Percentiles rank a stretch among this genome's conserved stretches.
phyloP scores from a whole-genome alignment of 2,888 invertebrate genomes.

The Desoria tigrina region DNA sequence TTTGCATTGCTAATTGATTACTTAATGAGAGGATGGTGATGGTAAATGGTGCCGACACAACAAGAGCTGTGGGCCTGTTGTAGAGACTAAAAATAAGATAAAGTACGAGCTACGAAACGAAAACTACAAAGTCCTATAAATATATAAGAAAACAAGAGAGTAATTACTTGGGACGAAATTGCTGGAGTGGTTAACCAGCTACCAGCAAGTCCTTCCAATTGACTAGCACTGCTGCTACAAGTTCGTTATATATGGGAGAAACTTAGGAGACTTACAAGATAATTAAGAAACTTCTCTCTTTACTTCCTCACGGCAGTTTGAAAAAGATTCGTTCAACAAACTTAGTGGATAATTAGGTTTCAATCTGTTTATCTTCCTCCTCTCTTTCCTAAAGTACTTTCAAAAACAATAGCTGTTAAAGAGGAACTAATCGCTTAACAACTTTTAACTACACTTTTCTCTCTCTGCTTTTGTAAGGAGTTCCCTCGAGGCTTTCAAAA shows the following conservation, averaged over 20 bases:
- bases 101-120: too few relatives aligned
- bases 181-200: conserved; percentile 6
- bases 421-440: conserved; percentile 18
- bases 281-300: conserved; percentile 22
- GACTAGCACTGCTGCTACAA: too few relatives aligned
- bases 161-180: conserved; percentile 14
- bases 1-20: conserved; percentile 15
- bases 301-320: conserved; percentile 13
- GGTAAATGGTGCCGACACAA: too few relatives aligned
- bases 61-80: too few relatives aligned
- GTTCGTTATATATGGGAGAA: too few relatives aligned
- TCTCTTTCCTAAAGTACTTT: conserved; percentile 11
- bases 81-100: too few relatives aligned
- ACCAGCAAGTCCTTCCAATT: too few relatives aligned
- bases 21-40: background rate
- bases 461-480: background rate
- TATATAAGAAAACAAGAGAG: too few relatives aligned
- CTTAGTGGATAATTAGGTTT: conserved; percentile 26
- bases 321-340: conserved; percentile 20
- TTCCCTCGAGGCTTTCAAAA: background rate
- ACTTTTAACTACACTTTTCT: background rate
- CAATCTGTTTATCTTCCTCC: conserved; percentile 24
- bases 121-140: too few relatives aligned
- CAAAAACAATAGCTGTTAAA: conserved; percentile 20
- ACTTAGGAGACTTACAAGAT: background rate